Evolutionary conservation across 2,797 vertebrate species (phyloP).

Genomic region (Enoplosus armatus): DNA sequence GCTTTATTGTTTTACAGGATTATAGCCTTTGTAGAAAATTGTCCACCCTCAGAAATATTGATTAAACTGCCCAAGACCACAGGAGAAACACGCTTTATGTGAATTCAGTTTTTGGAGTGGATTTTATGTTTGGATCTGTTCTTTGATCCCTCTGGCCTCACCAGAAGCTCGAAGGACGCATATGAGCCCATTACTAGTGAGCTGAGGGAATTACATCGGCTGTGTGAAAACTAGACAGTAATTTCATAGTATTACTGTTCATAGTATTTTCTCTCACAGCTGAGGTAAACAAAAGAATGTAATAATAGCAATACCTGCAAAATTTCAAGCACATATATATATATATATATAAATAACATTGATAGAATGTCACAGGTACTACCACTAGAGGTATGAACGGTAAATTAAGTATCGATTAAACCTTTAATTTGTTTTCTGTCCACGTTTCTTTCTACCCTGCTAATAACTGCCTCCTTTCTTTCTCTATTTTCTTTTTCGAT

Average conservation of each 20-base stretch:
- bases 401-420: constrained; percentile 84
- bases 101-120: constrained; percentile 63
- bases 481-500: constrained; percentile 47
- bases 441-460: constrained; percentile 62
- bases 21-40: constrained; percentile 63
- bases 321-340: constrained; percentile 58
- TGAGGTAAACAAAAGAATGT: constrained; percentile 71
- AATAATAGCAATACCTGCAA: constrained; percentile 63
- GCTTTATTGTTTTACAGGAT: constrained; percentile 66
- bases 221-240: constrained; percentile 66
- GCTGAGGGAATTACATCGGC: constrained; percentile 69
- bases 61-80: constrained; percentile 58
- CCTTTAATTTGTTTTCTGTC: constrained; percentile 74
- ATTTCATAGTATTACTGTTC: too few relatives aligned
- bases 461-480: constrained; percentile 62
- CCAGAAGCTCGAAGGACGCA: constrained; percentile 51
- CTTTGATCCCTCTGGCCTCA: constrained; percentile 65
- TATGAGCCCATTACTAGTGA: constrained; percentile 62
- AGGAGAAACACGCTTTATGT: constrained; percentile 39
- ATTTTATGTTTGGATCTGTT: constrained; percentile 60
- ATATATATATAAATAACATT: constrained; percentile 69
- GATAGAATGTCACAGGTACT: constrained; percentile 75
- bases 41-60: constrained; percentile 67
- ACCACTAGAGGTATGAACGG: constrained; percentile 65
- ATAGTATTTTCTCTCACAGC: constrained; percentile 58